Conservation (phyloP, 2,113 vertebrate species). For the Rhizomys pruinosus region DNA sequence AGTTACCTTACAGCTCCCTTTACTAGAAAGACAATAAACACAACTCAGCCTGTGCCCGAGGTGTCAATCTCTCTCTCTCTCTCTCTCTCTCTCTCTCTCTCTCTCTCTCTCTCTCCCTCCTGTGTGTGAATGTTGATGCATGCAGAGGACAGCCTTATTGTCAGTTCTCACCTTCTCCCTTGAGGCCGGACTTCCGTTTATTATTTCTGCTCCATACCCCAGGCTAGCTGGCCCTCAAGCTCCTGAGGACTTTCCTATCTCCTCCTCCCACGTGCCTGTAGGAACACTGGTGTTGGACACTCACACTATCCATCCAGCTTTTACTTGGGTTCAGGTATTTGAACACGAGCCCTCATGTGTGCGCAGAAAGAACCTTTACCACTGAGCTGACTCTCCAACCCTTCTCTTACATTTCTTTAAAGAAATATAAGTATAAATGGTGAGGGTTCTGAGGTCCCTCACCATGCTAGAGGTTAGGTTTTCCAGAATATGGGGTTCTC, state of each 20-base stretch:
- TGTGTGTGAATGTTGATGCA: neutral
- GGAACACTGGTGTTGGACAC: neutral
- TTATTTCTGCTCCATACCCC: neutral
- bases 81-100: too few species aligned
- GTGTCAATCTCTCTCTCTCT: neutral
- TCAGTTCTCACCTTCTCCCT: neutral
- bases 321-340: neutral
- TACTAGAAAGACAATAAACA: neutral
- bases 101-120: too few species aligned
- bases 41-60: neutral
- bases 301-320: neutral
- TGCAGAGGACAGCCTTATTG: neutral
- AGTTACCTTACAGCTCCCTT: neutral
- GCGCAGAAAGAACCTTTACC: too few species aligned
- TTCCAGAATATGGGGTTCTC: neutral
- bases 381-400: too few species aligned
- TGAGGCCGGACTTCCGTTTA: neutral
- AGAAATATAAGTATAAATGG: neutral
- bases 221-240: neutral
- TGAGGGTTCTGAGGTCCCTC: neutral
- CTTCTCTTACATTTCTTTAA: neutral
- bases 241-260: neutral
- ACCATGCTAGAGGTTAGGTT: neutral
- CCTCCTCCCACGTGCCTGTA: neutral
- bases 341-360: neutral